Conservation (phyloP, 2,888 invertebrate genomes). For the Limnephilus auricula region DNA sequence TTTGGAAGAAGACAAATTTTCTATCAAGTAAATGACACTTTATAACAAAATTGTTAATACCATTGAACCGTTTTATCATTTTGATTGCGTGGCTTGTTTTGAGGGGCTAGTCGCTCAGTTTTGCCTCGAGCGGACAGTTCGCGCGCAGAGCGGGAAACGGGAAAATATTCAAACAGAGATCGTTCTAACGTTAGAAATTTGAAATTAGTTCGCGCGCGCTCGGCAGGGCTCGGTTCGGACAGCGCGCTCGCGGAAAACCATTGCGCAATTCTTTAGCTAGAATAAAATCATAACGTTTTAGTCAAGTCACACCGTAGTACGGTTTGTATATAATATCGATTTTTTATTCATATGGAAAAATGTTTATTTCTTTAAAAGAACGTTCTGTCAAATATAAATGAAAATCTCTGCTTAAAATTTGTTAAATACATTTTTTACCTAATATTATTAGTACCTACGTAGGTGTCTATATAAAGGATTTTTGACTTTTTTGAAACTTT, state of each 20-base stretch:
- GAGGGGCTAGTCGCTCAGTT: not conserved
- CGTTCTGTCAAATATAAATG: not conserved
- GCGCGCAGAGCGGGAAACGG: slow-evolving; percentile 39
- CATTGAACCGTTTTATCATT: not conserved
- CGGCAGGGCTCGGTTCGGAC: not conserved
- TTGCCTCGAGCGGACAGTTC: not conserved
- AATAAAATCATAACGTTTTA: not conserved
- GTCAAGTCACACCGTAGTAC: not conserved
- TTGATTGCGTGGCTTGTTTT: not conserved
- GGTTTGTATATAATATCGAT: not conserved
- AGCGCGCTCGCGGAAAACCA: slow-evolving; percentile 13
- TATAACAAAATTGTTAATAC: not conserved
- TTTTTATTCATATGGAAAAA: not conserved
- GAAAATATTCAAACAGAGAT: slow-evolving; percentile 26
- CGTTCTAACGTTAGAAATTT: slow-evolving; percentile 40
- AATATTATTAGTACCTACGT: not conserved
- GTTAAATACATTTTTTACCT: not conserved
- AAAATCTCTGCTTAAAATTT: not conserved
- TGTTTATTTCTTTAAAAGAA: not conserved
- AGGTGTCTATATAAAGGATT: not conserved
- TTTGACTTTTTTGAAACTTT: not conserved
- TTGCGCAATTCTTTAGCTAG: slow-evolving; percentile 28
- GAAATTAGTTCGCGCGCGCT: slow-evolving; percentile 21
- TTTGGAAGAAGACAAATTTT: not conserved
- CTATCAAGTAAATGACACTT: not conserved